Percentiles rank a stretch among this genome's conserved stretches.
phyloP scores from a whole-genome alignment of 2,113 vertebrate species.

The Panurus biarmicus region DNA sequence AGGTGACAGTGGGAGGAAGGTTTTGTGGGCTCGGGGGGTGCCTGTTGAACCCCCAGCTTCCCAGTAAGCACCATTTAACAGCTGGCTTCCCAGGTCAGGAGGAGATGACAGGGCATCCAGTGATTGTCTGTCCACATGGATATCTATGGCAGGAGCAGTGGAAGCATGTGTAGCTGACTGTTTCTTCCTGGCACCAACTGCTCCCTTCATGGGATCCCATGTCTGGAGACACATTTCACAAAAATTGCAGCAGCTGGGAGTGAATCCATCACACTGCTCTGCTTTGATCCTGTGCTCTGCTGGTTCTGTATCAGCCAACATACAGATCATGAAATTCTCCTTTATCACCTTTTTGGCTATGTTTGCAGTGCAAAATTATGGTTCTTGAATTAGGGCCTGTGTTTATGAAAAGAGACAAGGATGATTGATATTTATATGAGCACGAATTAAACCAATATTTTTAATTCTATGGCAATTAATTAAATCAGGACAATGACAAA shows the following conservation, averaged over 20 bases:
- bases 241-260: background rate
- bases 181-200: background rate
- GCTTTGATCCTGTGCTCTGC: background rate
- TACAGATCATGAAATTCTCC: background rate
- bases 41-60: background rate
- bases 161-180: background rate
- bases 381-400: background rate
- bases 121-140: background rate
- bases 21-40: accelerated
- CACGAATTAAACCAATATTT: slow-evolving; percentile 22
- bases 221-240: background rate
- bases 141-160: background rate
- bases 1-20: background rate
- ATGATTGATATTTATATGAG: background rate
- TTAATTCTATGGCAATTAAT: background rate
- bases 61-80: background rate
- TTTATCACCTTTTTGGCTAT: background rate
- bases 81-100: background rate
- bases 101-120: background rate
- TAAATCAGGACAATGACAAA: background rate
- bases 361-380: background rate
- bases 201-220: background rate
- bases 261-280: background rate
- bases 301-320: background rate
- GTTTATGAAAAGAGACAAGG: slow-evolving; percentile 6